phyloP scores from a whole-genome alignment of 2,888 invertebrate species.

The Strigamia transsilvanica region DNA sequence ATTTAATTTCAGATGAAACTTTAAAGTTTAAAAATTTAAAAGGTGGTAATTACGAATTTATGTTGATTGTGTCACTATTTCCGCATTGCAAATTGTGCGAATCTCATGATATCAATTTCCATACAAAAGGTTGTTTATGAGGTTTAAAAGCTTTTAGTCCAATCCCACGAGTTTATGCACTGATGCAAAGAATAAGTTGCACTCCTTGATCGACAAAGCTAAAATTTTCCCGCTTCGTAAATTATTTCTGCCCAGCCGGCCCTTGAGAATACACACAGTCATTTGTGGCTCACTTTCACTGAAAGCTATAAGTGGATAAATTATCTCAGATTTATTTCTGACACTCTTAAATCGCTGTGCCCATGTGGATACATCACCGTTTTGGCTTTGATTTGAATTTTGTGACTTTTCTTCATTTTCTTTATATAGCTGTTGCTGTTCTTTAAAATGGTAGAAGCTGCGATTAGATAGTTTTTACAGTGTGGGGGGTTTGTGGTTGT shows the following conservation, averaged over 20 bases:
- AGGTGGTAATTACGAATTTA: too few relatives aligned
- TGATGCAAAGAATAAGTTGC: neutral
- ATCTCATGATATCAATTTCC: conserved; percentile 4
- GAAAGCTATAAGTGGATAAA: neutral
- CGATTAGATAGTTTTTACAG: too few relatives aligned
- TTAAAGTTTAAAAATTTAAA: too few relatives aligned
- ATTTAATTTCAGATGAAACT: too few relatives aligned
- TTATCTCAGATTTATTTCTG: neutral
- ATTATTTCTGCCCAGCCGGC: neutral
- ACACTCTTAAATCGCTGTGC: neutral
- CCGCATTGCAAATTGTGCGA: neutral
- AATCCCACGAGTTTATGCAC: conserved; percentile 10
- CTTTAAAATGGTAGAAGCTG: too few relatives aligned
- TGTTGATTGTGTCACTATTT: neutral
- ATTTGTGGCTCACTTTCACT: neutral
- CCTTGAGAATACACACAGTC: neutral
- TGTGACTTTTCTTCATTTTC: neutral
- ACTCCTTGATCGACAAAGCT: neutral
- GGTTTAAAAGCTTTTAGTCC: conserved; percentile 27
- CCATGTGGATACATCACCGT: neutral
- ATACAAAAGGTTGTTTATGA: conserved; percentile 31
- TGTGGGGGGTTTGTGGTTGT: neutral
- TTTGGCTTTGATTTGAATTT: neutral
- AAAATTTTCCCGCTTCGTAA: neutral
- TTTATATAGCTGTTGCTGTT: neutral